Base-by-base conservation (phyloP, 1,140 invertebrate species). In the Drosophila ercepeae region DNA sequence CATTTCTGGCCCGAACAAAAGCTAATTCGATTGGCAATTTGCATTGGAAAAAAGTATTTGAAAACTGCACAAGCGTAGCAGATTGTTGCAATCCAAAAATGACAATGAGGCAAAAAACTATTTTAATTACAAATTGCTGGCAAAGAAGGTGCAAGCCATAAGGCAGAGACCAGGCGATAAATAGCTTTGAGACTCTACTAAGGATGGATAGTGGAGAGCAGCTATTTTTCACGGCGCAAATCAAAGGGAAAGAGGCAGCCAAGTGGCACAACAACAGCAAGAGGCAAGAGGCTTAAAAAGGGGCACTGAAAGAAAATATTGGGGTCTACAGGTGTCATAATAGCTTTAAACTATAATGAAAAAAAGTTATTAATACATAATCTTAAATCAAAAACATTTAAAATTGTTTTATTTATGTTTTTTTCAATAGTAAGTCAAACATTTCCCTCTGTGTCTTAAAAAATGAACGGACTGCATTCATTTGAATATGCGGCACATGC, bases 401-500 rank as follows among this genome's bases (percentile, higher is more conserved):
- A 14, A 0, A 16, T 6, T 6, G n/a, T n/a, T 14, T 7, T 39
- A 5, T 16, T 42, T 9, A 19, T 19, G 5, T 18, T 19, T 19
- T 42, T 42, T 19, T 18, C 3, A 13, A 14, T 7, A 41, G 7
- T 41, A 36, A 13, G 4, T 16, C 14, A 39, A 16, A 7, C 16
- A 6, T 41, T 41, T 41, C 8, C 13, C 16, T 42, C 14, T 19
- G 39, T 42, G 25, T n/a, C 32, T 46, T 34, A 34, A 55, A 55
- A 54, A 69, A 55, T 58, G 58, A 71, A 42, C 59, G 55, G 44
- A 36, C 52, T 84, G 79, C 75, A 79, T 82, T 86, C 81, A 86
- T 86, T 86, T 86, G 82, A 88, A 86, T 86, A 86, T 61, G 68
- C 55, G 69, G 52, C 68, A 57, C 73, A 61, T 86, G 82, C 76